Evolutionary conservation across 2,888 invertebrate species (phyloP), one percentile per base, ranked within the genome.

Genomic region (Nomada flava): DNA sequence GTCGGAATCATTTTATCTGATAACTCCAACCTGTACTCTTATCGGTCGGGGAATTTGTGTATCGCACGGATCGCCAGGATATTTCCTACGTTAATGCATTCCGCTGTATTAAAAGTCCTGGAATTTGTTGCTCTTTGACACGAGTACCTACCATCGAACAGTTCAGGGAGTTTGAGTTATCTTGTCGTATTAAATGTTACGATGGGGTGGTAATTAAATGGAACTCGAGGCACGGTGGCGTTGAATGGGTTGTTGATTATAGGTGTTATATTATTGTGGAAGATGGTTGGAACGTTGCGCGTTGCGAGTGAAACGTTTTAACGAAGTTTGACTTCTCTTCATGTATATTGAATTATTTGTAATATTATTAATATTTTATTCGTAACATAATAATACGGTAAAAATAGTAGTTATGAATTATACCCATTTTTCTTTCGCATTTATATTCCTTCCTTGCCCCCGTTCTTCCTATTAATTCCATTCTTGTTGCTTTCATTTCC

Each of bases 1-100:
- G 23, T 20, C 55, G 47, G 26, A 76, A 74, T 82, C 76, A 50
- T 72, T 62, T 63, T 44, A 69, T 75, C 75, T 9, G 83, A 84
- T 79, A 76, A 76, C 44, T 50, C 36, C 20, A 50, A 57, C 44
- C 52, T 15, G 42, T 23, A 42, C 47, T 53, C 74, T 76, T 81
- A 69, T 81, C 71, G 70, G 29, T 3, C 5, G 68, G 67, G 67
- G 63, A 63, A 60, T 53, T 57, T 42, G 62, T 36, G 52, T 42
- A 20, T 55, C 63, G 68, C 59, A 59, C 53, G 74, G 59, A 59
- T 81, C 63, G 74, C n/a, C 23, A 60, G 60, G 80, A 80, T 70
- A 73, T 65, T 71, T 64, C 53, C 64, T 20, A 59, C 53, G 80
- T 79, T 79, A 69, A 79, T 79, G 36, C 72, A 50, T 15, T 23